Evolutionary conservation across 37 sponge, comb jelly and placozoan genomes (phyloP).

Genomic region (Eunapius fragilis): DNA sequence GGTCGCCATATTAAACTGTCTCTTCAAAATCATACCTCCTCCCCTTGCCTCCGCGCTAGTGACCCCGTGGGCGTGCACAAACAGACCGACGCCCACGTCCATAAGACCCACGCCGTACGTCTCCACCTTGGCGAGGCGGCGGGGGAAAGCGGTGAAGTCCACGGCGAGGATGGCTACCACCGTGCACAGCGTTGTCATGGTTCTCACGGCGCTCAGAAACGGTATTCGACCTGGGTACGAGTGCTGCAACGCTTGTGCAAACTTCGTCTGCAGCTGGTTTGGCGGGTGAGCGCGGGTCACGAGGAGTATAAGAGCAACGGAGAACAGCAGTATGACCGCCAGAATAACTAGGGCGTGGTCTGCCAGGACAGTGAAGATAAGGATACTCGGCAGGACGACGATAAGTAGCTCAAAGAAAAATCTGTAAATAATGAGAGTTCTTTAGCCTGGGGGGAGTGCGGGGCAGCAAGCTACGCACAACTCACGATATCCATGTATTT

Average conservation of each 20-base stretch:
- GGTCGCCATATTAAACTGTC: neutral
- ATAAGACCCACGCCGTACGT: conserved; percentile 92
- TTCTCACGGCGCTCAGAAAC: conserved; percentile 66
- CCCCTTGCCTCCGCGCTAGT: conserved; percentile 73
- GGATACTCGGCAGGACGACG: conserved; percentile 49
- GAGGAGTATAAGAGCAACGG: neutral
- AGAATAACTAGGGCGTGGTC: conserved; percentile 23
- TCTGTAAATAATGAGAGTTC: too few species aligned
- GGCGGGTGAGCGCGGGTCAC: neutral
- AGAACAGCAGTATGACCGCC: neutral
- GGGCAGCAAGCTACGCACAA: neutral
- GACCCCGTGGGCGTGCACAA: conserved; percentile 81
- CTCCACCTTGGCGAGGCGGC: conserved; percentile 87
- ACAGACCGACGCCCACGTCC: conserved; percentile 95
- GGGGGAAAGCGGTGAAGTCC: conserved; percentile 91
- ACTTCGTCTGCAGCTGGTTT: neutral
- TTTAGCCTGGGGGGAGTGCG: too few species aligned
- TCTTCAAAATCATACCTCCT: neutral
- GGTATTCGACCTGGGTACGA: conserved; percentile 42
- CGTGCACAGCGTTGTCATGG: conserved; percentile 79
- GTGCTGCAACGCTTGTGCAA: neutral
- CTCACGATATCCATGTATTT: neutral
- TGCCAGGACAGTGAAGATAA: conserved; percentile 73
- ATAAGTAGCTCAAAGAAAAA: conserved; percentile 33
- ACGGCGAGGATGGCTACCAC: conserved; percentile 94